Evolutionary conservation across 2,113 vertebrate genomes (phyloP).

Genomic region (Columbina picui): DNA sequence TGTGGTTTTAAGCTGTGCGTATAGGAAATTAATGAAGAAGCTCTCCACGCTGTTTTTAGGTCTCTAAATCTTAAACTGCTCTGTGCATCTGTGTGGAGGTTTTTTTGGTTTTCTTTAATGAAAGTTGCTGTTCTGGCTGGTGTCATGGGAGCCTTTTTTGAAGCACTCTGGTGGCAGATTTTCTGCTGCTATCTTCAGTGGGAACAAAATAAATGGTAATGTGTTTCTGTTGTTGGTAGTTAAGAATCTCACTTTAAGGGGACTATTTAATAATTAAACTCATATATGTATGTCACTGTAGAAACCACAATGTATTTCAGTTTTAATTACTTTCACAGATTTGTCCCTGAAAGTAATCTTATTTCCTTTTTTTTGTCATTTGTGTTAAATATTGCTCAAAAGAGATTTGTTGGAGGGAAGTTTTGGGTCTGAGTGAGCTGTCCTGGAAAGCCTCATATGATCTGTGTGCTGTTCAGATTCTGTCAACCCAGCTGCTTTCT

Average conservation of each 20-base stretch:
- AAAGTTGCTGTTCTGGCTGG: background rate
- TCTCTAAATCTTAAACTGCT: constrained; percentile 45
- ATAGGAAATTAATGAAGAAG: background rate
- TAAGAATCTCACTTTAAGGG: background rate
- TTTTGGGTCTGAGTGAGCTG: background rate
- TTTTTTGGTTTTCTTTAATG: background rate
- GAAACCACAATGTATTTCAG: background rate
- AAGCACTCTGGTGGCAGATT: background rate
- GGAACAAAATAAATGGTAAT: background rate
- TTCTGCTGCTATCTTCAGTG: background rate
- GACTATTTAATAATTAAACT: background rate
- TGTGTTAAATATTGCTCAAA: background rate
- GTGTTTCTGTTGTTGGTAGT: background rate
- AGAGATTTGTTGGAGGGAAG: background rate
- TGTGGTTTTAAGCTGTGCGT: constrained; percentile 31
- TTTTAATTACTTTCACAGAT: background rate
- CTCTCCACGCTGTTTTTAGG: background rate
- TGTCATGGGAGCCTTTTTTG: background rate
- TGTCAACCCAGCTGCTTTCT: background rate
- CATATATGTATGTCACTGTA: background rate
- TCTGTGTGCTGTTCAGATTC: background rate
- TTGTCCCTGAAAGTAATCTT: background rate
- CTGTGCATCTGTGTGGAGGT: background rate
- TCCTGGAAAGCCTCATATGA: background rate
- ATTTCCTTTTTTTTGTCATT: background rate